Evolutionary conservation across 2,113 vertebrate species (phyloP), one percentile per base, ranked within the genome.

Genomic region (Xerus inauris): DNA sequence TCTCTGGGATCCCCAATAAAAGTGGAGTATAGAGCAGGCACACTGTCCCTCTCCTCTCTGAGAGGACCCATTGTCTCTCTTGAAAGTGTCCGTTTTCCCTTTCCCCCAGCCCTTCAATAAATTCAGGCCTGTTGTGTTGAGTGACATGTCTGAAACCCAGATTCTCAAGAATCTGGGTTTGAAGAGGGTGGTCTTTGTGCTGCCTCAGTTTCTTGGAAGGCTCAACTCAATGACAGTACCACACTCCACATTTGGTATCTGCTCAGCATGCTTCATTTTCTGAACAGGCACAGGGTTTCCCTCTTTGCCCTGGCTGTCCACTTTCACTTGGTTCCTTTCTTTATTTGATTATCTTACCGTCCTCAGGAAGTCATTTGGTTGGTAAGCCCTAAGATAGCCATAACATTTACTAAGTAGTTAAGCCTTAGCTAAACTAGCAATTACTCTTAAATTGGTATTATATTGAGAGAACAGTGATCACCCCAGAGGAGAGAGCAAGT

Each of bases 321-420:
- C 16, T 72, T 69, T 77, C 17, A 67, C 13, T 24, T 26, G 76
- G 30, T 5, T 38, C 14, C 54, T 49, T 80, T 62, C 47, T 88
- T 76, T n/a, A 38, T 81, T 94, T 32, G 4, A 51, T 62, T 82
- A 51, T 80, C 69, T 86, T 57, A 22, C 49, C 32, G 26, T 76
- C 9, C 42, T 80, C 65, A 26, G 35, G 62, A 77, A 91, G 19
- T 67, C 16, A 62, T 86, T 83, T 75, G 49, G 11, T 65, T 86
- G 62, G 22, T 11, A 82, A 73, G 2, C 11, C 20, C 35, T 72
- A 47, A 12, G n/a, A 72, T 91, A 97, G 16, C 12, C 47, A 96
- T 85, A 49, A 85, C 80, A 75, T 72, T 57, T 94, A 40, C 84
- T 69, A 88, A 79, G 35, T 24, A 87, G 16, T 71, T 95, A 87